Base-by-base conservation (phyloP, 1,140 invertebrate species). In the Drosophila ercepeae region DNA sequence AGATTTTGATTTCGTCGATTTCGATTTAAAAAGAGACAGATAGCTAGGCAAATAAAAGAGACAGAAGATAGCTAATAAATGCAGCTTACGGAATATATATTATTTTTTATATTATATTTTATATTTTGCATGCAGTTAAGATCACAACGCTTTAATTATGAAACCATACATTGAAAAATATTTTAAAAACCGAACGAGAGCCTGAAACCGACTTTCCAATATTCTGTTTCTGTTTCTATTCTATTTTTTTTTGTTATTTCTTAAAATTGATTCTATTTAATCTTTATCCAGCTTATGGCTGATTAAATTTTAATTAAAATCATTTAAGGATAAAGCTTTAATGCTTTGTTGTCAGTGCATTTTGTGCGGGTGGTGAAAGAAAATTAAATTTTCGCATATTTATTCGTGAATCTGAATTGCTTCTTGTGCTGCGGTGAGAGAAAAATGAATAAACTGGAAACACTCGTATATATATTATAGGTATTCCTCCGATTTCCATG, bases 41-140 rank as follows among this genome's bases (percentile, higher is more conserved):
- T 34, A 32, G 29, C 29, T 32, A 11, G 3, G 25, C 16, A 25
- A 21, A 11, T 3, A 4, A 21, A 2, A 23, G 21, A 14, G 8
- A 25, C 16, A 48, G 44, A 3, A 23, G 13, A 16, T 39, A 39
- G 36, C 36, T 42, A 5, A n/a, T 52, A 60, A 60, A 60, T 60
- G 48, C 48, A 52, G 34, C 34, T 14, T 60, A 19, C 13, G 34
- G 57, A 60, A 60, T 60, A 29, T n/a, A 2, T 36, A 6, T 13
- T 39, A 3, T 32, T 39, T 7, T 16, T 23, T 29, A 41, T 42
- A 23, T 23, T 29, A 51, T 21, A n/a, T n/a, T n/a, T n/a, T n/a
- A n/a, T 18, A n/a, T 3, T 42, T 42, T 18, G 1, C 45, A 25
- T 27, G 21, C 19, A 14, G n/a, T 29, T 46, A 23, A 4, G 19